Percentiles rank a stretch among this genome's conserved stretches.
Evolutionary conservation across 92 coral and sea anemone species (phyloP).

Genomic region (Paramuricea clavata): DNA sequence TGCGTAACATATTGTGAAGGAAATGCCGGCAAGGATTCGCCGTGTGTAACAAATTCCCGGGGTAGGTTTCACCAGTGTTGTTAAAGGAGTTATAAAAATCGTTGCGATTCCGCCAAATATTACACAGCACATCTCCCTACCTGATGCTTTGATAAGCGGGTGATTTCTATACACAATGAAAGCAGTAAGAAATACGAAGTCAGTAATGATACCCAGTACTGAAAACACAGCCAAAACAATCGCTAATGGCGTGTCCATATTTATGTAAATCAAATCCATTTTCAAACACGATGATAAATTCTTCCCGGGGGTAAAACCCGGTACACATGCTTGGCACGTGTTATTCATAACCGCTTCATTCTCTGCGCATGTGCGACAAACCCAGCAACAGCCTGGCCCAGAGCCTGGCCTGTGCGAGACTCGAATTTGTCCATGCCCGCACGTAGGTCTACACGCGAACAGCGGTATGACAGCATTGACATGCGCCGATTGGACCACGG

Average conservation of each 20-base stretch:
- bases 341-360: slow-evolving; percentile 66
- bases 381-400: slow-evolving; percentile 60
- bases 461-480: slow-evolving; percentile 15
- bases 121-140: slow-evolving; percentile 60
- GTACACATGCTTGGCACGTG: slow-evolving; percentile 75
- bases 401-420: background rate
- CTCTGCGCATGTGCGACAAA: slow-evolving; percentile 27
- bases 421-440: slow-evolving; percentile 21
- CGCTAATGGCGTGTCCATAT: slow-evolving; percentile 57
- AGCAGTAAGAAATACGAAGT: slow-evolving; percentile 47
- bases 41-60: slow-evolving; percentile 59
- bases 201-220: slow-evolving; percentile 54
- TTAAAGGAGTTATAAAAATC: slow-evolving; percentile 72
- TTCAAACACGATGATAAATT: slow-evolving; percentile 68
- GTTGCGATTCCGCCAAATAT: slow-evolving; percentile 73
- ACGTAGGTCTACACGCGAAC: slow-evolving; percentile 37
- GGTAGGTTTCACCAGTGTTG: slow-evolving; percentile 69
- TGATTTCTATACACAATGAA: slow-evolving; percentile 70
- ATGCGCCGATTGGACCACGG: slow-evolving; percentile 26
- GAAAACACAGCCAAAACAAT: slow-evolving; percentile 54
- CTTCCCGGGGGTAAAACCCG: slow-evolving; percentile 72
- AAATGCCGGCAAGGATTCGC: slow-evolving; percentile 61
- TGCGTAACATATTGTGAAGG: slow-evolving; percentile 51
- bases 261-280: slow-evolving; percentile 72
- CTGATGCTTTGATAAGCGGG: slow-evolving; percentile 53